phyloP scores from a whole-genome alignment of 2,113 vertebrate genomes.

The Ochotona princeps region DNA sequence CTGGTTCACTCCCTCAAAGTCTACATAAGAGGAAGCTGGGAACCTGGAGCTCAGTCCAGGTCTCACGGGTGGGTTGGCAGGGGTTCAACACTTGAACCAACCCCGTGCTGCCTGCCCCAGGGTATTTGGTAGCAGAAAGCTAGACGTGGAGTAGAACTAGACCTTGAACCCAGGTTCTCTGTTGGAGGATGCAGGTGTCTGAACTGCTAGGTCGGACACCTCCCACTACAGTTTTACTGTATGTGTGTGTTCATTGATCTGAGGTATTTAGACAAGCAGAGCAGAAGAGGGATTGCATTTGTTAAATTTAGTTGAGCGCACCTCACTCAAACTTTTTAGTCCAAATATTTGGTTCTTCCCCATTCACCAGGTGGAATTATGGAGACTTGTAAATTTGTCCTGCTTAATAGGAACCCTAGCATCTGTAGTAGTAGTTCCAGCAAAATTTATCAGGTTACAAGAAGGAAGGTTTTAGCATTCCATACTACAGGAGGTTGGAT shows the following conservation, averaged over 20 bases:
- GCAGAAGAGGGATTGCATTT: background rate
- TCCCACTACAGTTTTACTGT: background rate
- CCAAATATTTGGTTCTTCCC: slow-evolving; percentile 27
- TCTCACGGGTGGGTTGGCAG: too few relatives aligned
- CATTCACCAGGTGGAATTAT: slow-evolving; percentile 45
- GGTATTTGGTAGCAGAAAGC: too few relatives aligned
- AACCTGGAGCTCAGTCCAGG: too few relatives aligned
- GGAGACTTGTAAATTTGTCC: slow-evolving; percentile 30
- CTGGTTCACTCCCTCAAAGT: too few relatives aligned
- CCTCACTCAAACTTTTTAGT: background rate
- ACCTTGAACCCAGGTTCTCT: too few relatives aligned
- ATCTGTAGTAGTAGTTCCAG: slow-evolving; percentile 52
- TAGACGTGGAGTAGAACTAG: too few relatives aligned
- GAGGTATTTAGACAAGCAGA: slow-evolving; percentile 19
- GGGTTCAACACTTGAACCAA: too few relatives aligned
- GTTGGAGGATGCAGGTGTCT: too few relatives aligned
- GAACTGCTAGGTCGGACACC: too few relatives aligned
- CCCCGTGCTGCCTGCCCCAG: too few relatives aligned
- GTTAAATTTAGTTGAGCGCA: slow-evolving; percentile 44
- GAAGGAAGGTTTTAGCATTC: slow-evolving; percentile 61
- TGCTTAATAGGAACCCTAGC: slow-evolving; percentile 23
- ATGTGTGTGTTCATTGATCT: background rate
- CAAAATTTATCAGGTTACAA: slow-evolving; percentile 35
- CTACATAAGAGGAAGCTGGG: too few relatives aligned
- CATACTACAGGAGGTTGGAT: background rate